Evolutionary conservation across 1,140 invertebrate species (phyloP), one percentile per base, ranked within the genome.

Genomic region (Trachymyrmex cornetzi): DNA sequence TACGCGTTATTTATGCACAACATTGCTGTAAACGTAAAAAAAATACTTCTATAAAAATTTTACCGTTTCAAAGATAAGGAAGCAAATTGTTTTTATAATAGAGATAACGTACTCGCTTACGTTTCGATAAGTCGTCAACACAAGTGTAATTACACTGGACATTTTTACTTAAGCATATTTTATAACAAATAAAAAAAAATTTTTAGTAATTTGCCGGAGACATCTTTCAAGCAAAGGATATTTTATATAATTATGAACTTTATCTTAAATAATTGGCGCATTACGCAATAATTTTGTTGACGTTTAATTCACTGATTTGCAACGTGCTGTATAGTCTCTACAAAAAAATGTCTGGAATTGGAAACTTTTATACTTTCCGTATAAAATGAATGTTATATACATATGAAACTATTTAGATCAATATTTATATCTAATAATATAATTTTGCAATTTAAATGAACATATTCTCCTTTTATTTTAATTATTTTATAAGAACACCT

Each of bases 11-110:
- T 0, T 24, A n/a, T n/a, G 19, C 80, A 75, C 69, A 38, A 61
- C 7, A 61, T 80, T 34, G 57, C 16, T 67, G 48, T 66, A 66
- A 53, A 64, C 16, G 14, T 48, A 48, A 11, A 84, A 59, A 84
- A 61, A 50, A 75, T 9, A 38, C 7, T 71, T 71, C 16, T 71
- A 63, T 75, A 63, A 84, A 61, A 63, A 16, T 63, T 74, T 84
- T 84, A 84, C 61, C 5, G 55, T 61, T 3, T 4, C 1, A 22
- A 30, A 63, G 69, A 84, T 84, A 84, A 74, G 11, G 14, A 22
- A 16, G 14, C 24, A 4, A 69, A 74, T 57, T n/a, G 48, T 16
- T 50, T 16, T 14, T 50, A 50, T 50, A 14, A 27, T 1, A 2
- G 3, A 72, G 22, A 57, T 57, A 77, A 75, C 7, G 30, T 19